Evolutionary conservation across 2,797 vertebrate species (phyloP), one percentile per base, ranked within the genome.

Genomic region (Pipistrellus kuhlii): DNA sequence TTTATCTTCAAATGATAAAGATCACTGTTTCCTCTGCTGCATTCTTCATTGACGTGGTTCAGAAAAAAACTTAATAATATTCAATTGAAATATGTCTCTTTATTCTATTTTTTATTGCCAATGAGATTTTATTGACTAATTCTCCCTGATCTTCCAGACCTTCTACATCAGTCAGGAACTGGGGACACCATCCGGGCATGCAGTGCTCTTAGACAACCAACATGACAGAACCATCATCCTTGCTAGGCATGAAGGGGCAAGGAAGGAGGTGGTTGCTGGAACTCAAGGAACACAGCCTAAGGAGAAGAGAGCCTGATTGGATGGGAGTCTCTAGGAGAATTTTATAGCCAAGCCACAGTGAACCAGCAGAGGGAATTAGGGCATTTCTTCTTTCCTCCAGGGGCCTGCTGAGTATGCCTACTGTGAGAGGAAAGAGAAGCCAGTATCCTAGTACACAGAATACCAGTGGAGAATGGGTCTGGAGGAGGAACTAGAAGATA

Each of bases 11-110:
- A 64, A 80, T 75, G 38, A 25, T 73, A 5, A 48, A 41, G 18
- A 59, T 62, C 32, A 66, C 3, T 72, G 13, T 21, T 72, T 78
- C 48, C 30, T 94, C 25, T 55, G 41, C 8, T 48, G 1, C 9
- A 21, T 11, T 20, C 7, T 18, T 20, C 12, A 44, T 20, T 75
- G 41, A 44, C 20, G 25, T 13, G 41, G 1, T 62, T 71, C 53
- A 91, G 73, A 82, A 66, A 91, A 91, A 59, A 66, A 32, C 30
- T 80, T 68, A 85, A 76, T 30, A 44, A 81, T 30, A 44, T 38
- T 81, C 30, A 18, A 0, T 64, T 69, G 17, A 73, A 82, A 68
- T 30, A n/a, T 17, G 9, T 9, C 64, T 78, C 41, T 87, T 76
- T 15, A 27, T 84, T 90, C 21, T 64, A 6, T 38, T 38, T 27